phyloP scores from a whole-genome alignment of 1,140 invertebrate species.

The Globodera ellingtonae region DNA sequence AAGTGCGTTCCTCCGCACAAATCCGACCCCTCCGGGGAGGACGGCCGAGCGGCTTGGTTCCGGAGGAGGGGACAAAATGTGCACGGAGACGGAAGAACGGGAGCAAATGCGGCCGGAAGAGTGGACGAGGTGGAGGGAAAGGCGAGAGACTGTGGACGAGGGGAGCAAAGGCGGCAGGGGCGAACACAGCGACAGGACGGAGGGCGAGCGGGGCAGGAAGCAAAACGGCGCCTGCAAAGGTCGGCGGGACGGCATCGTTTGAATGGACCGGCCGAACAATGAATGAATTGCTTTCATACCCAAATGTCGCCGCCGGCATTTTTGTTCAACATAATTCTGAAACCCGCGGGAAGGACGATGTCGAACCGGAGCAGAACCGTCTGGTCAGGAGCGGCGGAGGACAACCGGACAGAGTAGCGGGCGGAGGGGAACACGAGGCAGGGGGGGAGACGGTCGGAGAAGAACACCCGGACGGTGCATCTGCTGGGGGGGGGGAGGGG shows the following conservation, averaged over 20 bases:
- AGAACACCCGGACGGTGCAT: neutral
- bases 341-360: neutral
- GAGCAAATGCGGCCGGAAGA: constrained; percentile 1
- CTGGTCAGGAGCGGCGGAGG: neutral
- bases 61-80: neutral
- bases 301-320: neutral
- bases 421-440: neutral
- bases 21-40: neutral
- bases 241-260: neutral
- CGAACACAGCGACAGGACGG: neutral
- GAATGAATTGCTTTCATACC: neutral
- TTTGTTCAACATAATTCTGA: neutral
- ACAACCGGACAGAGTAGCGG: neutral
- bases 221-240: neutral
- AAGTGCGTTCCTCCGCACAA: neutral
- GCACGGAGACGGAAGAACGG: constrained; percentile 1
- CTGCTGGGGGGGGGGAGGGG: neutral
- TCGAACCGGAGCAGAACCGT: constrained; percentile 3
- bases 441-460: neutral
- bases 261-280: neutral
- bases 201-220: neutral
- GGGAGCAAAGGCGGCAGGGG: neutral
- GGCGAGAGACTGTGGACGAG: neutral
- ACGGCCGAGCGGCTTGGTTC: neutral
- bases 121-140: neutral